phyloP scores from a whole-genome alignment of 2,797 vertebrate genomes.

The Dermochelys coriacea region DNA sequence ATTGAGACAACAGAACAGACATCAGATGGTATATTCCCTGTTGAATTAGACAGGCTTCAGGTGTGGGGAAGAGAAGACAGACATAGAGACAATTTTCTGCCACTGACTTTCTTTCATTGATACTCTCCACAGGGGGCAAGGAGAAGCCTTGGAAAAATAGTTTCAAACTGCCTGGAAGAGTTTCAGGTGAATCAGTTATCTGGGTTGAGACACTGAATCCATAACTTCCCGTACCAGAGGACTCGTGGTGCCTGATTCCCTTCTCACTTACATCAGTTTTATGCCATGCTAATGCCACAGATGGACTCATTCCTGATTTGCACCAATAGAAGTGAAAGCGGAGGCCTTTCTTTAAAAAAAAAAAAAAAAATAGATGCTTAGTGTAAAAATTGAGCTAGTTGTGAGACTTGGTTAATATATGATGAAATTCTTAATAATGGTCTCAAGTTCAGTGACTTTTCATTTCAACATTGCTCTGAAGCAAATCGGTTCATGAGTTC shows the following conservation, averaged over 20 bases:
- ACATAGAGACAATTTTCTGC: neutral
- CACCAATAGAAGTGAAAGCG: slow-evolving; percentile 20
- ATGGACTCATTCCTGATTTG: neutral
- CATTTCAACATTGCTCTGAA: neutral
- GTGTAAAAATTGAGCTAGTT: neutral
- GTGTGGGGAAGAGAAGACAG: neutral
- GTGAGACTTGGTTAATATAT: slow-evolving; percentile 1
- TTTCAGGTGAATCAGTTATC: fast-evolving
- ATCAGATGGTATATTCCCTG: fast-evolving
- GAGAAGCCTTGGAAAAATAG: neutral
- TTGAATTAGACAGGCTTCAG: neutral
- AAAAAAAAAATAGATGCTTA: neutral
- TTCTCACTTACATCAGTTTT: neutral
- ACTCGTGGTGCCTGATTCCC: neutral
- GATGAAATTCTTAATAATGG: neutral
- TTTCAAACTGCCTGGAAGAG: neutral
- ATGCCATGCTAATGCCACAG: neutral
- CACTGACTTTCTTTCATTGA: neutral
- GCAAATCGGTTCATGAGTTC: neutral
- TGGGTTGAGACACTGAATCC: neutral
- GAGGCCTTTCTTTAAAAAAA: neutral
- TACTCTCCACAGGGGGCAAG: neutral
- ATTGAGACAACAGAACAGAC: fast-evolving
- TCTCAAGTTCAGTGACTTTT: neutral
- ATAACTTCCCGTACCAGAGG: neutral